phyloP scores from a whole-genome alignment of 2,888 invertebrate genomes.

The Chymomyza procnemis region DNA sequence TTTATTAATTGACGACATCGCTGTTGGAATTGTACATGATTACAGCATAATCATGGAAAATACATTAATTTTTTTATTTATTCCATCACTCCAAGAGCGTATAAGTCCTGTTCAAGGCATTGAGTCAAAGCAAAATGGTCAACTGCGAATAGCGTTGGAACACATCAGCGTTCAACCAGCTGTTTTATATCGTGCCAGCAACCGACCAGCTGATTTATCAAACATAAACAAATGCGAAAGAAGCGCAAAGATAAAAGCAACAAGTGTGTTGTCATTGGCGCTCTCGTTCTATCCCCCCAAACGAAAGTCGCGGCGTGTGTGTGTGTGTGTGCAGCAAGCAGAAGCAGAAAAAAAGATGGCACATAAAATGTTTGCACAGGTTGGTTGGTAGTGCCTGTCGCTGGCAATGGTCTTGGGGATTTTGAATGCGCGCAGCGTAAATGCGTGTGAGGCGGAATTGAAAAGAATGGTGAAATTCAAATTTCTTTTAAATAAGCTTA shows the following conservation, averaged over 20 bases:
- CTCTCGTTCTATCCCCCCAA: background rate
- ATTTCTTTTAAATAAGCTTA: conserved; percentile 20
- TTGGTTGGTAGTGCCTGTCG: conserved; percentile 12
- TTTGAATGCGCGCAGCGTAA: background rate
- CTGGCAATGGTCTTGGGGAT: background rate
- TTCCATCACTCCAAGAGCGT: too few relatives aligned
- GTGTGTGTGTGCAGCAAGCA: too few relatives aligned
- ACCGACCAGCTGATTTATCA: conserved; percentile 35
- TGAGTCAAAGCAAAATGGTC: background rate
- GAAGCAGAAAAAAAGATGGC: conserved; percentile 11
- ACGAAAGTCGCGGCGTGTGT: background rate
- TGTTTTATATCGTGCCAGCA: background rate
- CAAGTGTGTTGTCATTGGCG: conserved; percentile 46
- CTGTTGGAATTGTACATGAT: too few relatives aligned
- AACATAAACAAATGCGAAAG: conserved; percentile 23
- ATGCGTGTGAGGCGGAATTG: conserved; percentile 26
- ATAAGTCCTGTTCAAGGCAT: too few relatives aligned
- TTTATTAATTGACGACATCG: too few relatives aligned
- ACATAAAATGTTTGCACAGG: conserved; percentile 2
- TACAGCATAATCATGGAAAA: too few relatives aligned
- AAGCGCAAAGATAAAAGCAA: conserved; percentile 37
- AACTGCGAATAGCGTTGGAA: conserved; percentile 33
- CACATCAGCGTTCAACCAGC: conserved; percentile 42
- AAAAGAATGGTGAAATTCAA: conserved; percentile 63
- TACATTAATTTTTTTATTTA: too few relatives aligned